Evolutionary conservation across 2,113 vertebrate species (phyloP), one percentile per base, ranked within the genome.

Genomic region (Proterorhinus semilunaris): DNA sequence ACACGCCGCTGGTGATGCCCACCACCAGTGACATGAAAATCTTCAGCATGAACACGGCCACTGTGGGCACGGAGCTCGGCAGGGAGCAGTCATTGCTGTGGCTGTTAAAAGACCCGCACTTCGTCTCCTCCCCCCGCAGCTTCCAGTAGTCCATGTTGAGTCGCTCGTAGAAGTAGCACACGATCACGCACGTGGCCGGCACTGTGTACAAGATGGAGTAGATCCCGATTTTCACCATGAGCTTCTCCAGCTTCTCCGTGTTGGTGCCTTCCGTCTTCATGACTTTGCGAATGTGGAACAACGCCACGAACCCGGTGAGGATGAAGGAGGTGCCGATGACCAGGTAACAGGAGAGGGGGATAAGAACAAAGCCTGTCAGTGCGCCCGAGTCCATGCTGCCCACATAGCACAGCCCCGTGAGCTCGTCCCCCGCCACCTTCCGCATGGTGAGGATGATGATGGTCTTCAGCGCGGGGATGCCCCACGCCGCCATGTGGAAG

Each of bases 11-110:
- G 90, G 97, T 98, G 92, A 99, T 99, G 80, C 98, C 98, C 58
- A 99, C 97, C 88, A 97, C 98, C 86, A 99, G 90, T 0, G 97
- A 98, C 98, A 99, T 99, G 91, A 98, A 98, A 89, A 97, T 98
- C 91, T 98, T 99, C n/a, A 99, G 93, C 95, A 99, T 98, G 82
- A 99, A 99, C 78, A 99, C 91, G 0, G 96, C 96, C 87, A 99
- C 95, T 0, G 95, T 95, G 70, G 98, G 98, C 78, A 99, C 95
- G 0, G 98, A 99, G 62, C 90, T 82, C 15, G 91, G 93, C 87
- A 99, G 84, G 0, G 95, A 94, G 90, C 98, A 99, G 92, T 95
- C 81, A 0, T 90, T 89, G 13, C 89, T 89, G 27, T 92, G 92
- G 6, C 94, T 93, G 0, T 91, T 89, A 43, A 91, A 87, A 1